Evolutionary conservation across 1,140 invertebrate species (phyloP).

Genomic region (Hydropsyche tenuis): DNA sequence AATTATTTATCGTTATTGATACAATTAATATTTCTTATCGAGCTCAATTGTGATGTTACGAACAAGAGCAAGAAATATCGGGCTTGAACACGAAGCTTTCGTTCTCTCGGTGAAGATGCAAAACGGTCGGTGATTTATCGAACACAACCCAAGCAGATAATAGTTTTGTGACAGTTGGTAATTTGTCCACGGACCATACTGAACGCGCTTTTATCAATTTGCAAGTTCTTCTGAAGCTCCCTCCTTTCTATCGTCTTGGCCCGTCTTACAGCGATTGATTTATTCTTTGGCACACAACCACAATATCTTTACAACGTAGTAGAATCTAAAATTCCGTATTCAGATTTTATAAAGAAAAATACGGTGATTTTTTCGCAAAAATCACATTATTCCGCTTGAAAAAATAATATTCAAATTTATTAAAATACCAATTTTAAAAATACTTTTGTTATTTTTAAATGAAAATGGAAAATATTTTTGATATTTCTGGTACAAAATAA

Average conservation of each 20-base stretch:
- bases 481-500: no score
- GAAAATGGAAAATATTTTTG: no score
- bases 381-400: no score
- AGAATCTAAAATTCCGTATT: not conserved
- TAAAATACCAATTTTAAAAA: no score
- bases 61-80: no score
- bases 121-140: conserved; percentile 33
- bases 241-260: conserved; percentile 1
- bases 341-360: no score
- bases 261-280: conserved; percentile 9
- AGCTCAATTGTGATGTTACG: no score
- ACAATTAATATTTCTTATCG: no score
- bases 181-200: conserved; percentile 27
- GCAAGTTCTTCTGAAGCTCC: conserved; percentile 15
- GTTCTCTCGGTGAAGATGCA: conserved; percentile 11
- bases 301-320: not conserved
- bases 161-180: conserved; percentile 41
- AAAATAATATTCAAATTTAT: no score
- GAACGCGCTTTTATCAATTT: conserved; percentile 27
- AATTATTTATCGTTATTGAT: no score
- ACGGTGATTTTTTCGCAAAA: no score
- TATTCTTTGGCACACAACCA: not conserved
- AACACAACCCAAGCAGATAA: conserved; percentile 18
- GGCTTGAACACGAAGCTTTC: not conserved
- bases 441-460: no score